phyloP scores from a whole-genome alignment of 2,888 invertebrate genomes.

The Tenthredo livida region DNA sequence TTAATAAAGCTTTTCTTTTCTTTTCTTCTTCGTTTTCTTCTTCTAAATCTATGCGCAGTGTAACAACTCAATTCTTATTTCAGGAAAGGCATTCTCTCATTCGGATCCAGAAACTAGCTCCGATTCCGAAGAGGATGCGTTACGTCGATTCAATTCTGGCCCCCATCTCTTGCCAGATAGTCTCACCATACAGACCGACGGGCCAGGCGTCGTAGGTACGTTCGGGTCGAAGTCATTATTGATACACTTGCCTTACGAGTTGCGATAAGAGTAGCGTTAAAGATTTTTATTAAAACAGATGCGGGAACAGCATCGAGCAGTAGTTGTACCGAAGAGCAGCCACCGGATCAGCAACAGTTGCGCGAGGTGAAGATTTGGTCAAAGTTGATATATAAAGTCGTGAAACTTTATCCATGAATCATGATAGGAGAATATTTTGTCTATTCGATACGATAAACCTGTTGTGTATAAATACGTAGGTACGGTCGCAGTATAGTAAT shows the following conservation, averaged over 20 bases:
- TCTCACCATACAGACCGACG: slow-evolving; percentile 78
- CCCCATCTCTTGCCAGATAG: slow-evolving; percentile 73
- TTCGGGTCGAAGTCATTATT: slow-evolving; percentile 20
- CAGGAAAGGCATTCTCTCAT: slow-evolving; percentile 83
- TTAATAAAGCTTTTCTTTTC: not conserved
- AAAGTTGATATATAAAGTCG: too few species aligned
- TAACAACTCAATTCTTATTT: not conserved
- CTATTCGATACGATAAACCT: not conserved
- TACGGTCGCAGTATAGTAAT: not conserved
- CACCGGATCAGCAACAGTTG: slow-evolving; percentile 65
- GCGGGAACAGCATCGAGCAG: slow-evolving; percentile 68
- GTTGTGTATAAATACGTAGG: not conserved
- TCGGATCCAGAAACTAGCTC: slow-evolving; percentile 86
- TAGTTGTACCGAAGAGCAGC: slow-evolving; percentile 70
- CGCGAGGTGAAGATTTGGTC: slow-evolving; percentile 8
- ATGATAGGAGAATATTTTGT: not conserved
- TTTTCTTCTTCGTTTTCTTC: too few species aligned
- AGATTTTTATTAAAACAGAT: slow-evolving; percentile 60
- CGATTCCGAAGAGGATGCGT: slow-evolving; percentile 87
- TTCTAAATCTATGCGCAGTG: not conserved
- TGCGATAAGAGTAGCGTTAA: too few species aligned
- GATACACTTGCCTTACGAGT: not conserved
- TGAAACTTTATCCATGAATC: not conserved
- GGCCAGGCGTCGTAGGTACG: slow-evolving; percentile 71
- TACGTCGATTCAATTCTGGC: slow-evolving; percentile 80